These are phyloP conservation scores for Iphiclides podalirius DNA, from an alignment of 2,888 invertebrate species.

Conservation along the genomic window DNA sequence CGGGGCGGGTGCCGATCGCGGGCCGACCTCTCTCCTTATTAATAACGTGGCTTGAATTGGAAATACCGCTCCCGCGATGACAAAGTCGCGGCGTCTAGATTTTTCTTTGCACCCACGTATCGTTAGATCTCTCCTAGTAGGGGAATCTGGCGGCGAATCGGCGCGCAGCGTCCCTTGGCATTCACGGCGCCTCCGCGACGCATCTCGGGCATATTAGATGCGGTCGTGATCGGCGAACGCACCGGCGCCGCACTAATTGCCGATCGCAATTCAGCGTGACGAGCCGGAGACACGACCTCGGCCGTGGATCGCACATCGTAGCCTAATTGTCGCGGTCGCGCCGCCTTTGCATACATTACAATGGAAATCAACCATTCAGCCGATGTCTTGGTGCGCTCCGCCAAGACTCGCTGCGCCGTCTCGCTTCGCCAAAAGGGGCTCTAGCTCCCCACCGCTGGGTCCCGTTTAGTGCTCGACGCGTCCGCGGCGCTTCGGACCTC, in stretches of 20 bases:
- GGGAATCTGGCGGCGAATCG: conserved; percentile 24
- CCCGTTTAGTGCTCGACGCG: too few species aligned
- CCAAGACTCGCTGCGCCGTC: too few species aligned
- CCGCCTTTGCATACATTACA: conserved; percentile 72
- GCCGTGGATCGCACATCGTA: conserved; percentile 46
- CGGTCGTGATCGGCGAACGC: conserved; percentile 59
- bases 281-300: conserved; percentile 48
- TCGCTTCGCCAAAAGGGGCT: neutral
- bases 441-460: too few species aligned
- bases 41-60: conserved; percentile 70
- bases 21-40: conserved; percentile 58
- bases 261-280: conserved; percentile 56
- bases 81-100: conserved; percentile 21
- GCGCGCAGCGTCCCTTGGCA: conserved; percentile 40
- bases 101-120: conserved; percentile 33
- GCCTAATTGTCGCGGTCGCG: conserved; percentile 69
- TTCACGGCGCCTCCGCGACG: conserved; percentile 35
- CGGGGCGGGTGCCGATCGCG: conserved; percentile 53
- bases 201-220: conserved; percentile 50
- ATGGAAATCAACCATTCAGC: conserved; percentile 61
- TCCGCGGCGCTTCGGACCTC: conserved; percentile 17
- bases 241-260: conserved; percentile 56
- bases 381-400: conserved; percentile 52
- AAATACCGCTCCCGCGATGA: conserved; percentile 37
- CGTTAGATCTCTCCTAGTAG: conserved; percentile 29